Base-by-base conservation (phyloP, 2,113 vertebrate species). In the Forbesichthys agassizii region DNA sequence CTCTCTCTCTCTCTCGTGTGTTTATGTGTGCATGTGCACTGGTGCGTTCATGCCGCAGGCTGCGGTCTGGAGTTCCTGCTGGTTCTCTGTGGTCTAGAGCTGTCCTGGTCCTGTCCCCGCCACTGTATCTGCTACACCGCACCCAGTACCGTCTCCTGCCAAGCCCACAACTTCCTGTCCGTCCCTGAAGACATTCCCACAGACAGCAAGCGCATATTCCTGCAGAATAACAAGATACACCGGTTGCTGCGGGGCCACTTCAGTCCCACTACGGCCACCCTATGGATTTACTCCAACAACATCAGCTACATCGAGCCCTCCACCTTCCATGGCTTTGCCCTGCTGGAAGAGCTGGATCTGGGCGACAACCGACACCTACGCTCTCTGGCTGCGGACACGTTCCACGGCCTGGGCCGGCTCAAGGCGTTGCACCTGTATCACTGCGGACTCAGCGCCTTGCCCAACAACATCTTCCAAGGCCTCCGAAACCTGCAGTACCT, bases 201-300 rank as follows among this genome's bases (percentile, higher is more conserved):
- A 4, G 93, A 98, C 88, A 98, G 96, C 3, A 96, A 99, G 88
- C 94, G 98, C 78, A 94, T 99, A 87, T 98, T 99, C 85, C 92
- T 99, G 47, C 98, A 99, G 83, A 99, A 99, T 92, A 99, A 99
- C 86, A 96, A 93, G 88, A 99, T 99, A 85, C 94, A 94, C 65
- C 88, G 94, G 75, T 92, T 99, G 54, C 93, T 95, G 61, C 93
- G 88, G 20, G 96, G 96, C 74, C 96, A 96, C 88, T 96, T 99
- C 90, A 97, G 94, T 84, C 88, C 95, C 0, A 92, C 95, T 77
- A 95, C 95, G n/a, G 95, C 98, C 88, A 98, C 95, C 33, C 94
- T 99, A 54, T 99, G 96, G 98, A 95, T 99, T 86, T 99, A 99
- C 87, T 97, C 96, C 88, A 99, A 99, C 88, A 98, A 99, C 88